phyloP scores from a whole-genome alignment of 2,888 invertebrate genomes.

The Coelogynopora nodosa region DNA sequence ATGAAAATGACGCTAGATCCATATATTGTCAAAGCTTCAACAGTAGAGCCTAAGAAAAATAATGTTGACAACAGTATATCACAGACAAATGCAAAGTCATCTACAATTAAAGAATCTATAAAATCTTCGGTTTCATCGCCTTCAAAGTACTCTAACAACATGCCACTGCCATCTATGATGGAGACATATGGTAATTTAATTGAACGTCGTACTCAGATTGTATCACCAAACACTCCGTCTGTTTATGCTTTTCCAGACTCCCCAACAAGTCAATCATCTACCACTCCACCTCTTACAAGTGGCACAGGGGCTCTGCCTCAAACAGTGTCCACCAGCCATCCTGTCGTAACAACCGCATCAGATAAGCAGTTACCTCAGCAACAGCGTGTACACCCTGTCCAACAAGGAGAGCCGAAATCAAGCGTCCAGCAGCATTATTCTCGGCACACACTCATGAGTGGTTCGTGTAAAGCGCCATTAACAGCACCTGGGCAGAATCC shows the following conservation, averaged over 20 bases:
- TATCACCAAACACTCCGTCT: not conserved
- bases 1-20: not conserved
- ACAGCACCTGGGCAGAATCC: slow-evolving; percentile 2
- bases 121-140: not conserved
- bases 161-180: slow-evolving; percentile 2
- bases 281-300: not conserved
- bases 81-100: not conserved
- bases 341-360: not conserved
- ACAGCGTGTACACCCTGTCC: not conserved
- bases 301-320: not conserved
- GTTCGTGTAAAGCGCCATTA: not conserved
- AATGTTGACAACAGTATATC: not conserved
- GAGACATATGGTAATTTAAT: not conserved
- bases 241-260: slow-evolving; percentile 7
- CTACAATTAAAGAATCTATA: not conserved
- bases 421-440: slow-evolving; percentile 16
- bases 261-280: not conserved
- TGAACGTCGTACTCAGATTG: not conserved
- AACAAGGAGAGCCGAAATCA: not conserved
- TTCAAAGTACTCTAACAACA: not conserved
- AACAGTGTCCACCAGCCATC: not conserved
- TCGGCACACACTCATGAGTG: not conserved
- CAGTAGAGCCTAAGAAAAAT: not conserved
- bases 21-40: not conserved
- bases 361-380: not conserved